Conservation (phyloP, 2,888 invertebrate species). For the Prosapia bicincta region DNA sequence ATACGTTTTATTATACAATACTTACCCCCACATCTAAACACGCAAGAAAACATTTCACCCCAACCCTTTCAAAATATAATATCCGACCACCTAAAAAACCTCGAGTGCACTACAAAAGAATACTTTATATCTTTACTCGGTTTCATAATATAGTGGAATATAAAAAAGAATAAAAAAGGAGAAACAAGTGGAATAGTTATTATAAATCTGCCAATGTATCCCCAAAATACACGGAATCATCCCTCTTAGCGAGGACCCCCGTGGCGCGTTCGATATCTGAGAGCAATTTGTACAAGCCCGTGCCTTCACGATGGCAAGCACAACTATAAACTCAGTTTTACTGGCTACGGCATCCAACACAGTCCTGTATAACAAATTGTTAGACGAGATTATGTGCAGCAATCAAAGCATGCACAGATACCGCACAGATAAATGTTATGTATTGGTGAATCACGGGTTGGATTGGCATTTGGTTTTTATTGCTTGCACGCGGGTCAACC, state of each 20-base stretch:
- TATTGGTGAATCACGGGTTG: too few relatives aligned
- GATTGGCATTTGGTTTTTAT: too few relatives aligned
- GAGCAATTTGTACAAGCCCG: neutral
- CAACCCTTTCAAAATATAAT: neutral
- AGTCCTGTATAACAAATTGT: neutral
- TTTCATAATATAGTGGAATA: conserved; percentile 9
- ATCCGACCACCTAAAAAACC: neutral
- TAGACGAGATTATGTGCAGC: neutral
- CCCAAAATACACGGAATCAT: neutral
- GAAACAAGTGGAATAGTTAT: neutral
- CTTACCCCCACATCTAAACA: too few relatives aligned
- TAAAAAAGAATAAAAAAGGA: conserved; percentile 17
- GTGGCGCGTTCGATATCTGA: neutral
- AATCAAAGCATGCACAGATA: neutral
- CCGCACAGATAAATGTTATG: neutral
- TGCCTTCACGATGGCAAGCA: neutral
- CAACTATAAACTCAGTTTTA: neutral
- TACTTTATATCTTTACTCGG: neutral
- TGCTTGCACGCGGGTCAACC: neutral
- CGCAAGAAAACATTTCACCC: too few relatives aligned
- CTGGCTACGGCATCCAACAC: neutral
- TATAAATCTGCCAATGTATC: neutral
- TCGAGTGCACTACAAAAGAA: neutral
- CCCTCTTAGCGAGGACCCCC: neutral
- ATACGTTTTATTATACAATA: too few relatives aligned